Evolutionary conservation across 2,113 vertebrate genomes (phyloP).

Genomic region (Pavo muticus): DNA sequence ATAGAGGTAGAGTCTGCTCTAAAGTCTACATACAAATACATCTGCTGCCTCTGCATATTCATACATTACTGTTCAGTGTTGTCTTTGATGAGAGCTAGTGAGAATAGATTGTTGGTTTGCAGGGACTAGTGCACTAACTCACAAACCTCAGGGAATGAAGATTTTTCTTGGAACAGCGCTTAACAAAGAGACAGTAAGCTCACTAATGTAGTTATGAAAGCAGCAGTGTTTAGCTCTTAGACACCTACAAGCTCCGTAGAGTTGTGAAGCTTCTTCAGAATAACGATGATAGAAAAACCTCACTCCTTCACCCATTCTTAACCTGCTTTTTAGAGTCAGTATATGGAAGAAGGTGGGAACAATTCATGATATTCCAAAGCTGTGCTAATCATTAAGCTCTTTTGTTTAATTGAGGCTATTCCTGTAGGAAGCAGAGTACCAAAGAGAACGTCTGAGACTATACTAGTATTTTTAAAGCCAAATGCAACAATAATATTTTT

Average conservation of each 20-base stretch:
- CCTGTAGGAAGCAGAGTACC: not conserved
- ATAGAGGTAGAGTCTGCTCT: not conserved
- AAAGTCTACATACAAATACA: not conserved
- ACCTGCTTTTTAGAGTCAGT: not conserved
- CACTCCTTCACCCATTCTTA: not conserved
- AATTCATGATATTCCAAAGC: not conserved
- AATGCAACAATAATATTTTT: not conserved
- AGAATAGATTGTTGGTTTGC: not conserved
- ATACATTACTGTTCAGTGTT: not conserved
- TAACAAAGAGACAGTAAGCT: not conserved
- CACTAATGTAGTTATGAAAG: not conserved
- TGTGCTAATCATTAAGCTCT: fast-evolving
- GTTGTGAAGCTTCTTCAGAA: not conserved
- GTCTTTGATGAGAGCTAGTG: not conserved
- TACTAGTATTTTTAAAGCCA: not conserved
- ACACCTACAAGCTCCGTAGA: not conserved
- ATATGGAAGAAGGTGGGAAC: not conserved
- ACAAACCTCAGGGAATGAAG: not conserved
- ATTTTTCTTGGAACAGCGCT: not conserved
- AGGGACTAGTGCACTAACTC: not conserved
- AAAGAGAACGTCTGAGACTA: not conserved
- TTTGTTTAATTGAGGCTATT: not conserved
- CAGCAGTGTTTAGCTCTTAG: not conserved
- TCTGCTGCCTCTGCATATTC: not conserved
- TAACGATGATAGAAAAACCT: not conserved